phyloP scores from a whole-genome alignment of 2,797 vertebrate genomes.

The Anguilla obscura region DNA sequence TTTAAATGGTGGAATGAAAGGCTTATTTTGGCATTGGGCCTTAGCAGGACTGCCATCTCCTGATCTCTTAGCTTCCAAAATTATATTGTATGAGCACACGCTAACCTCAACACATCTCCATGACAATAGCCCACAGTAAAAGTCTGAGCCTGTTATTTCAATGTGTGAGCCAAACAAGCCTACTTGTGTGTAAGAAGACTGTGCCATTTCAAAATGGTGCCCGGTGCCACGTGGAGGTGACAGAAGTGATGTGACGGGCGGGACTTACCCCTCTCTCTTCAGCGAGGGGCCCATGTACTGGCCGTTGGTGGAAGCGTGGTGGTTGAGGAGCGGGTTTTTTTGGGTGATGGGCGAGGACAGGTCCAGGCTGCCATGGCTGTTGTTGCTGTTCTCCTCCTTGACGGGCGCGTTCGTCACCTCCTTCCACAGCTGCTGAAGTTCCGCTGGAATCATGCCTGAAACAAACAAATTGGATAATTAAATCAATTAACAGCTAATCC shows the following conservation, averaged over 20 bases:
- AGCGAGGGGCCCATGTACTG: constrained; percentile 88
- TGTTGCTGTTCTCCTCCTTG: constrained; percentile 86
- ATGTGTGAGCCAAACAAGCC: not conserved
- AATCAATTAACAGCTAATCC: constrained; percentile 99
- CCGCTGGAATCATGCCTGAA: constrained; percentile 99
- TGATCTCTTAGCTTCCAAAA: not conserved
- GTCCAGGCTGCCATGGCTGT: constrained; percentile 92
- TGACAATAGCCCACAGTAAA: not conserved
- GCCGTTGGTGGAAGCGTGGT: constrained; percentile 91
- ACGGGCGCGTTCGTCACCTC: constrained; percentile 90
- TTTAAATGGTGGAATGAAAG: not conserved
- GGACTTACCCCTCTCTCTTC: constrained; percentile 89
- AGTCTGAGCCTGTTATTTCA: not conserved
- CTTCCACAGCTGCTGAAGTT: constrained; percentile 99
- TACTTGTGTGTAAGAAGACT: not conserved
- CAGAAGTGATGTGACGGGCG: not conserved
- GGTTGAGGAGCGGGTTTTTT: constrained; percentile 91
- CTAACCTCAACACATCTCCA: not conserved
- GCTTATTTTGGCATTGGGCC: not conserved
- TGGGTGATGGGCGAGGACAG: constrained; percentile 87
- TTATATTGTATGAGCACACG: not conserved
- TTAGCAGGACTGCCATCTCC: not conserved
- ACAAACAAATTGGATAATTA: constrained; percentile 99
- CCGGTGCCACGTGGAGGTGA: not conserved
- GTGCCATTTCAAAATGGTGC: not conserved